Base-by-base conservation (phyloP, 1,140 invertebrate genomes). In the Anoplophora glabripennis region DNA sequence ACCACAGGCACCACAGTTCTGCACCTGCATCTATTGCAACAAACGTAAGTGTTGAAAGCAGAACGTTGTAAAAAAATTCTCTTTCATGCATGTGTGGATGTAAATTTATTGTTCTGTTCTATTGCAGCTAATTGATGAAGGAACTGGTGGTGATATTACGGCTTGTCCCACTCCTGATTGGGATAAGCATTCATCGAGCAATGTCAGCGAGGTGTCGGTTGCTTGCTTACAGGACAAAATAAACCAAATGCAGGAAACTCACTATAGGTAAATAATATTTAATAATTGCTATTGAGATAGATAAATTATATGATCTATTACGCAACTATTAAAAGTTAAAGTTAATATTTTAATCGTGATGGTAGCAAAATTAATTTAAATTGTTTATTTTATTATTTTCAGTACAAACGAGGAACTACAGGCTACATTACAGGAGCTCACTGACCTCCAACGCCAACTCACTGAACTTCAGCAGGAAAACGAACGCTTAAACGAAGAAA, bases 331-430 rank as follows among this genome's bases (percentile, higher is more conserved):
- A 9, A n/a, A 9, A 37, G 8, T 9, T 37, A n/a, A 37, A 37
- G 36, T 8, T 9, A n/a, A 8, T 9, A 37, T 37, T 8, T n/a
- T 9, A 37, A n/a, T n/a, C 10, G 7, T 58, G 45, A 9, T 10
- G 10, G 9, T 21, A 21, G 9, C 14, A 18, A 18, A 9, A 21
- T 48, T 48, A 21, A 9, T 48, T 18, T 48, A 28, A 28, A 34
- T 28, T 49, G 18, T 49, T 28, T 8, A 10, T 8, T 42, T 17
- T 42, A 33, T 48, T 45, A 37, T 35, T 72, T 84, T 79, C 65
- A 88, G 88, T 47, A 96, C 94, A n/a, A 94, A 92, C 73, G 94
- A 97, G 78, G 94, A 97, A 76, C 79, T 97, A 0, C 93, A 96
- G 78, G 94, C 94, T 0, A 96, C 94, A 0, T 80, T 96, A 40